Base-by-base conservation (phyloP, 2,888 invertebrate species). In the Eupsilia transversa region DNA sequence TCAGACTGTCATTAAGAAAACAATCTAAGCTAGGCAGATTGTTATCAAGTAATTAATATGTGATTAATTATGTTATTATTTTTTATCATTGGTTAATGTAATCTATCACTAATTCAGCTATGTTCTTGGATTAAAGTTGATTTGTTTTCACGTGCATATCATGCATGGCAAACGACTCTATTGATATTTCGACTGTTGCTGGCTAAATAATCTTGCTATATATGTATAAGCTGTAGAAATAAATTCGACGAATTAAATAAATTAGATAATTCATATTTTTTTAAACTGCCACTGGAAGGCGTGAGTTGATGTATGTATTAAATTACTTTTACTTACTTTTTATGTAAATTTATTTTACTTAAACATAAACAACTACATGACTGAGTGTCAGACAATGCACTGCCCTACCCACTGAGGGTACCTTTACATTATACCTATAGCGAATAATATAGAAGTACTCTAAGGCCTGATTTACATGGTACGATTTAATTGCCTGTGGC, bases 111-210 rank as follows among this genome's bases (percentile, higher is more conserved):
- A 70, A 66, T 59, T 67, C 23, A 59, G 46, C 49, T 30, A 54
- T 41, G 59, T 77, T 46, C 35, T 41, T 23, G 52, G 65, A 72
- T 81, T 60, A 77, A 73, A 41, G 30, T 65, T 64, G 35, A 43
- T 68, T 75, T 64, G 43, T 63, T 74, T 75, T 77, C 86, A 85
- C 87, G 86, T 57, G 80, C 30, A 33, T 43, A 68, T 67, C 86
- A 85, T 81, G 85, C 85, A 38, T 1, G 6, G 14, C 20, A 41
- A 61, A 27, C 41, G 23, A 27, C 2, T 41, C 6, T 35, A 14
- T 43, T 66, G 27, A 27, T 70, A 7, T 65, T 61, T 46, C 23
- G 9, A n/a, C 14, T 38, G 56, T 63, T 68, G 20, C 46, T 69
- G 30, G 23, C 27, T 30, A 63, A 43, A 27, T 27, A 27, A 17